A percentile compares a stretch with the other conserved stretches of the same genome.
phyloP scores from a whole-genome alignment of 2,888 invertebrate species.

The Phengaris alcon region DNA sequence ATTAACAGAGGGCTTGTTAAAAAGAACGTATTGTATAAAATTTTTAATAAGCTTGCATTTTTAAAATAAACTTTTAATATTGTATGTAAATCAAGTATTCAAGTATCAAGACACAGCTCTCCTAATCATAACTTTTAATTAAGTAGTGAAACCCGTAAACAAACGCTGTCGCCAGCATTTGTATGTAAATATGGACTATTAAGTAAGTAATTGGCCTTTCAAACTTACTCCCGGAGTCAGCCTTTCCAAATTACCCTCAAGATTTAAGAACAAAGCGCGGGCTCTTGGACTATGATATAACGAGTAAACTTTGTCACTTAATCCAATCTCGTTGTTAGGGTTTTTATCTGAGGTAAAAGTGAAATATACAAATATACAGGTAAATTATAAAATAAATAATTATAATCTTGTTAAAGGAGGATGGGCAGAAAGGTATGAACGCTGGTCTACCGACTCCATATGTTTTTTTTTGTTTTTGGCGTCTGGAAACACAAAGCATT shows the following conservation, averaged over 20 bases:
- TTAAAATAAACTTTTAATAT: not conserved
- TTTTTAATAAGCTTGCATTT: no score
- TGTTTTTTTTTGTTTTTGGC: no score
- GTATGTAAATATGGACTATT: slow-evolving; percentile 43
- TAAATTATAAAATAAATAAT: not conserved
- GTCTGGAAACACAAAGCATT: no score
- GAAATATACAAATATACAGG: not conserved
- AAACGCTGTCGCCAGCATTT: slow-evolving; percentile 43
- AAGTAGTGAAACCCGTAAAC: slow-evolving; percentile 47
- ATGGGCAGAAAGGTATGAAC: not conserved
- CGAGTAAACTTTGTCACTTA: slow-evolving; percentile 21
- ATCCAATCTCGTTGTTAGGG: not conserved
- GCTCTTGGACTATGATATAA: slow-evolving; percentile 9
- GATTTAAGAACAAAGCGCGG: slow-evolving; percentile 25
- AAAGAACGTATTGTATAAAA: no score
- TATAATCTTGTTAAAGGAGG: no score
- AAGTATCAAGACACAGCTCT: slow-evolving; percentile 10
- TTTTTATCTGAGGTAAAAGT: not conserved
- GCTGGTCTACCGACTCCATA: no score
- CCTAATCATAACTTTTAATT: slow-evolving; percentile 43
- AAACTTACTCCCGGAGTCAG: slow-evolving; percentile 25
- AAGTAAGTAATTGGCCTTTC: slow-evolving; percentile 39
- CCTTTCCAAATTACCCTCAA: slow-evolving; percentile 28
- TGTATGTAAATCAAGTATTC: not conserved
- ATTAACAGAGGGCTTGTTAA: no score